Evolutionary conservation across 2,113 vertebrate genomes (phyloP).

Genomic region (Diadophis punctatus): DNA sequence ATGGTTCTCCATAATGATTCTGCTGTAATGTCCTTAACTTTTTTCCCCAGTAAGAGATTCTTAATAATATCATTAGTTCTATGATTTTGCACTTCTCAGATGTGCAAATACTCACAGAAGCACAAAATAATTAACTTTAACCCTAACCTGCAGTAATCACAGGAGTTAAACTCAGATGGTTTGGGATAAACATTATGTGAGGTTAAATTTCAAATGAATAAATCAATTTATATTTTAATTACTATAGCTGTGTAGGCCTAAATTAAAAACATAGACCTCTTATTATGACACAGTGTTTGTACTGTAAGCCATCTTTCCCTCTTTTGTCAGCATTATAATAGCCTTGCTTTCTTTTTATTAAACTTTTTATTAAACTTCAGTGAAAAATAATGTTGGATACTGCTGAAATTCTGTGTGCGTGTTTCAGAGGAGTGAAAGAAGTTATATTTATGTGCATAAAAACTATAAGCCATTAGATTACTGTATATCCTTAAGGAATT

Average conservation of each 20-base stretch:
- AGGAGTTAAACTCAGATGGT: background rate
- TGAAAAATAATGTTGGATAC: background rate
- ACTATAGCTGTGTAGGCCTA: background rate
- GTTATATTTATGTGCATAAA: background rate
- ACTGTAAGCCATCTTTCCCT: background rate
- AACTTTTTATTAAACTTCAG: no score
- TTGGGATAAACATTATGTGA: background rate
- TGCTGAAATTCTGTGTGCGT: background rate
- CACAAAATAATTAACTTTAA: background rate
- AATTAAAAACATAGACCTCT: background rate
- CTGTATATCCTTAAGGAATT: background rate
- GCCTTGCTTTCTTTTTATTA: background rate
- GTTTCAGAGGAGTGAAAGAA: background rate
- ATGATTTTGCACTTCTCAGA: background rate
- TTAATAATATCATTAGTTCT: background rate
- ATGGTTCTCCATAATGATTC: background rate
- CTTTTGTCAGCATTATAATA: background rate
- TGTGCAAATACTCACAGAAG: conserved; percentile 11
- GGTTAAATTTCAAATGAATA: background rate
- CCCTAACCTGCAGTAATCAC: background rate
- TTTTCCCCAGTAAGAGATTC: background rate
- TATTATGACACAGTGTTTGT: background rate
- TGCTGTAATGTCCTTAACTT: conserved; percentile 7
- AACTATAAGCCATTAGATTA: background rate
- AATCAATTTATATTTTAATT: background rate